Evolutionary conservation across 2,113 vertebrate genomes (phyloP), one percentile per base, ranked within the genome.

Genomic region (Oreocharis arfaki): DNA sequence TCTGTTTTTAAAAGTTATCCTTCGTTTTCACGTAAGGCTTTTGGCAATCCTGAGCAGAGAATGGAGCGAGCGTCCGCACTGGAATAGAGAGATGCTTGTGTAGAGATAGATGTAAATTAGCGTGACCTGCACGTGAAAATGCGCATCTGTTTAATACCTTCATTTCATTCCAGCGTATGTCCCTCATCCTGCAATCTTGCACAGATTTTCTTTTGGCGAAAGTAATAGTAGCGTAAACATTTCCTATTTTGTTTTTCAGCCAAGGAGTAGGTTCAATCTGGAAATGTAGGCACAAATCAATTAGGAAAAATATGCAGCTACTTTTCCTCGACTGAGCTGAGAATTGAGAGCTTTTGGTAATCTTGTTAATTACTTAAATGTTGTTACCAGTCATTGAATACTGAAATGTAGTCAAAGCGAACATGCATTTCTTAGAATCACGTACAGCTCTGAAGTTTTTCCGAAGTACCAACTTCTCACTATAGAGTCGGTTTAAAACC

Each of bases 241-340:
- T 94, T 89, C 49, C 87, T 67, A 19, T 50, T 85, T 23, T 65
- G n/a, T 47, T 10, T 69, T 77, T 57, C 24, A 35, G 74, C 75
- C 84, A 94, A 96, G 77, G 61, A 85, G 37, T 42, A 74, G 33
- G 41, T 63, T 96, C 21, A 11, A n/a, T 55, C 42, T 91, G 78
- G 94, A 85, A 91, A 67, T 49, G 42, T 55, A 67, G 64, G 53
- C 73, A 56, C 44, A 87, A 87, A 84, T 90, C 50, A 73, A 22
- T 76, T 69, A 74, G 55, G 53, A 60, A 76, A 90, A 89, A 76
- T 9, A 56, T 3, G 28, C 63, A 83, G 63, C 63, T 86, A 50
- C 50, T 89, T 91, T 77, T 96, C 42, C 56, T 86, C 37, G 56
- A 88, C 47, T 30, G 28, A 95, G 30, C 39, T 77, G 32, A 33